Percentiles rank a stretch among this genome's conserved stretches.
Conservation (phyloP, 2,113 vertebrate species). For the Phaethornis superciliosus region DNA sequence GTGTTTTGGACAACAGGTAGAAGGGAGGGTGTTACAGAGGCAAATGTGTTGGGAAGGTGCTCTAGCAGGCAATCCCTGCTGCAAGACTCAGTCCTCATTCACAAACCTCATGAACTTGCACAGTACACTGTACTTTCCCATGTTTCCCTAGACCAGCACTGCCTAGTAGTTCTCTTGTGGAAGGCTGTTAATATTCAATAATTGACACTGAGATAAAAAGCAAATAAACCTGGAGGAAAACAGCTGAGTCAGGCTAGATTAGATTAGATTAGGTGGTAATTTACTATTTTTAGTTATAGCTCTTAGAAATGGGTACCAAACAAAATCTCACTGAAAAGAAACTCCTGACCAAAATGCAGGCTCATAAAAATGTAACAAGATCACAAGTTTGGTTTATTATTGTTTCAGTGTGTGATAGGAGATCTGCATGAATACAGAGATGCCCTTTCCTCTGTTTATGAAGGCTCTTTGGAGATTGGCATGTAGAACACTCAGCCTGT, state of each 20-base stretch:
- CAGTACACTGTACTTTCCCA: background rate
- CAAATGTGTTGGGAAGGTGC: background rate
- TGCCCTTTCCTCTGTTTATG: background rate
- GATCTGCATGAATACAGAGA: background rate
- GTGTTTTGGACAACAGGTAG: background rate
- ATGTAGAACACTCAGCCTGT: background rate
- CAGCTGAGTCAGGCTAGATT: background rate
- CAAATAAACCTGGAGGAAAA: background rate
- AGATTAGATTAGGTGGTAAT: background rate
- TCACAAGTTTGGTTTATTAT: background rate
- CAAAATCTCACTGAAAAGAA: background rate
- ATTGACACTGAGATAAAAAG: background rate
- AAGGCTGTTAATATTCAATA: background rate
- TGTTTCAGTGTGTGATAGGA: background rate
- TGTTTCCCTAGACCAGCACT: background rate
- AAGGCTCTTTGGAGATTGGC: background rate
- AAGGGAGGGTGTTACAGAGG: background rate
- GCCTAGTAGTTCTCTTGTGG: background rate
- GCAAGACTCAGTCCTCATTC: background rate
- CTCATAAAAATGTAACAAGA: background rate
- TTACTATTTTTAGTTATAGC: background rate
- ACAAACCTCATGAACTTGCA: background rate
- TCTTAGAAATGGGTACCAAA: background rate
- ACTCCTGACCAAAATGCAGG: background rate
- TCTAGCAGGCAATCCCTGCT: background rate